phyloP scores from a whole-genome alignment of 2,888 invertebrate genomes.

The Eupeodes luniger region DNA sequence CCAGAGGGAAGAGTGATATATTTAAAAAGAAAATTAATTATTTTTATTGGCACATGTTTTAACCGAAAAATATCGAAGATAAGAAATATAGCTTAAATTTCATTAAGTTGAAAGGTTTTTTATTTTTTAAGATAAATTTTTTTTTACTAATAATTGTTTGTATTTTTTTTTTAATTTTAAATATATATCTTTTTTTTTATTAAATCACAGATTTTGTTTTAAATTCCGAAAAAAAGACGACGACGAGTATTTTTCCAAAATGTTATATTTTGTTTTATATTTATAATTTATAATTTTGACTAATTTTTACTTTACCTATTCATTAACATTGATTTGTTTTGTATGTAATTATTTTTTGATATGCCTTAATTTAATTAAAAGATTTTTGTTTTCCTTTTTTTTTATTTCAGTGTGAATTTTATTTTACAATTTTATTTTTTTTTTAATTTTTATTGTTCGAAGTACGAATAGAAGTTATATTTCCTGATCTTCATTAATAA shows the following conservation, averaged over 20 bases:
- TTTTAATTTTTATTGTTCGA: constrained; percentile 51
- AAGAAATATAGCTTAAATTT: constrained; percentile 39
- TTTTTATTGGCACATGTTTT: constrained; percentile 60
- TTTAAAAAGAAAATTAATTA: constrained; percentile 16
- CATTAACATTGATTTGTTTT: constrained; percentile 82
- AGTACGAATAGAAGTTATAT: constrained; percentile 68
- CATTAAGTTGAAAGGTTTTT: background rate
- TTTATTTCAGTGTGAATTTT: constrained; percentile 65
- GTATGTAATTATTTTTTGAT: constrained; percentile 66
- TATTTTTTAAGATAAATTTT: constrained; percentile 57
- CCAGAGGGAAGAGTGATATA: constrained; percentile 38
- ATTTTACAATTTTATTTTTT: constrained; percentile 54
- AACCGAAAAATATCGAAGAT: constrained; percentile 66
- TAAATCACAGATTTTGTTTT: constrained; percentile 84
- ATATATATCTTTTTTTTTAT: constrained; percentile 81
- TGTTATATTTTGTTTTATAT: constrained; percentile 57
- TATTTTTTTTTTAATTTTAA: constrained; percentile 45
- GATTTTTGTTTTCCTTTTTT: constrained; percentile 34
- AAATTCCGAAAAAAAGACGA: constrained; percentile 81
- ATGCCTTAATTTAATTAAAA: constrained; percentile 74
- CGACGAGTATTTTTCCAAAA: constrained; percentile 78
- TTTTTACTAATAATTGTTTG: constrained; percentile 69
- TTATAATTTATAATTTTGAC: constrained; percentile 72
- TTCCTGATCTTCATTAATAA: constrained; percentile 54
- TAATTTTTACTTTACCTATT: constrained; percentile 76